These are phyloP conservation scores for Istiophorus platypterus DNA, from an alignment of 2,113 vertebrate genomes.

Conservation along the genomic window DNA sequence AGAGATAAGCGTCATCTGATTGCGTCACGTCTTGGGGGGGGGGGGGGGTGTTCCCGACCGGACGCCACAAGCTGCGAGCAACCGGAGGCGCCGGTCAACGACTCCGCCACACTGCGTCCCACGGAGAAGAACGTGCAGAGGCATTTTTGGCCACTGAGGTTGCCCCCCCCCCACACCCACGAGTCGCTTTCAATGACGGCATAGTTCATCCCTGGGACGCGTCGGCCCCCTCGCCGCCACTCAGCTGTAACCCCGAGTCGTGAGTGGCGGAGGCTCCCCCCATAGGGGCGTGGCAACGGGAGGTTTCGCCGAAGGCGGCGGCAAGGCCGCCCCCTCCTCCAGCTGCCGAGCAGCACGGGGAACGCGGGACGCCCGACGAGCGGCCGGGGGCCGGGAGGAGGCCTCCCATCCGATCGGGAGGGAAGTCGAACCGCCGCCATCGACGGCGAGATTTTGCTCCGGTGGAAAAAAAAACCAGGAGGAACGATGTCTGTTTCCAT, in stretches of 20 bases:
- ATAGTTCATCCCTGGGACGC: no score
- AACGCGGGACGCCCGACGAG: slow-evolving; percentile 67
- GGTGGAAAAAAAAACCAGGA: slow-evolving; percentile 30
- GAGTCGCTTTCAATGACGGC: no score
- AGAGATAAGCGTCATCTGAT: slow-evolving; percentile 78
- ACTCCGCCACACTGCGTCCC: no score
- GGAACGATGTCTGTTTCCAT: slow-evolving; percentile 39
- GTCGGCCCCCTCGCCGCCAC: no score
- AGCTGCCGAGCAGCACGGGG: slow-evolving; percentile 35
- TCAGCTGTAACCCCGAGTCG: no score
- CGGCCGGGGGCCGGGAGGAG: slow-evolving; percentile 56
- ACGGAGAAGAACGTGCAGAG: neutral
- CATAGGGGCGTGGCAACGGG: neutral
- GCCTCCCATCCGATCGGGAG: slow-evolving; percentile 58
- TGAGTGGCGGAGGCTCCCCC: no score
- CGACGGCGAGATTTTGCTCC: slow-evolving; percentile 1
- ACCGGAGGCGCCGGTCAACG: slow-evolving; percentile 40
- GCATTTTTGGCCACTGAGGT: no score
- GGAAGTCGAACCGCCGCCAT: slow-evolving; percentile 31
- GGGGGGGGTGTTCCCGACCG: no score
- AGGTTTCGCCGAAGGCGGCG: slow-evolving; percentile 43
- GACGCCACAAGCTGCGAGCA: slow-evolving; percentile 19
- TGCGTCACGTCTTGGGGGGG: slow-evolving; percentile 57
- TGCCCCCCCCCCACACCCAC: no score
- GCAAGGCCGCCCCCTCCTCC: slow-evolving; percentile 47